phyloP scores from a whole-genome alignment of 37 sponge, comb jelly and placozoan species.

The Ephydatia muelleri region DNA sequence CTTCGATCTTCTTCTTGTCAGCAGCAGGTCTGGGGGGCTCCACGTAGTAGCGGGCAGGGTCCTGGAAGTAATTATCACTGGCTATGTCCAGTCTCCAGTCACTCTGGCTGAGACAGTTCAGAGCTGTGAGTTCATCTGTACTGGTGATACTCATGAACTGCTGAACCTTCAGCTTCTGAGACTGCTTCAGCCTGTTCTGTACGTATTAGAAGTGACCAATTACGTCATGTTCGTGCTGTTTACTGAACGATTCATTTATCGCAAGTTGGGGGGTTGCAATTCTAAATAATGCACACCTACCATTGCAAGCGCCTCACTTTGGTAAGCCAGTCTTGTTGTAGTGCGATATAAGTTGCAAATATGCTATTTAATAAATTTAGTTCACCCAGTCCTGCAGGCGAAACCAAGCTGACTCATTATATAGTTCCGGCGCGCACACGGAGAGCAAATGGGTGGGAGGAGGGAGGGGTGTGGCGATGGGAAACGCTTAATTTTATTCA shows the following conservation, averaged over 20 bases:
- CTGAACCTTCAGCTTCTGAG: conserved; percentile 78
- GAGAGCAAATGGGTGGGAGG: no score
- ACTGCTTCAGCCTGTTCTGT: conserved; percentile 87
- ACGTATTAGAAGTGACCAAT: conserved; percentile 1
- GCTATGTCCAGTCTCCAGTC: conserved; percentile 96
- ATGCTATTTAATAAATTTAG: background rate
- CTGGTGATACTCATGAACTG: conserved; percentile 86
- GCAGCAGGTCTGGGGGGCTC: conserved; percentile 69
- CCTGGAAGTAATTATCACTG: conserved; percentile 87
- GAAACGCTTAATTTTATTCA: background rate
- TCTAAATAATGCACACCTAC: conserved; percentile 1
- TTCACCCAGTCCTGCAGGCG: background rate
- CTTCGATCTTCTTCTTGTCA: conserved; percentile 84
- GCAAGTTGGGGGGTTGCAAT: background rate
- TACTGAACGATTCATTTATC: background rate
- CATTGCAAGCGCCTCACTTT: background rate
- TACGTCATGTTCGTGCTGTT: background rate
- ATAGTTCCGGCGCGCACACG: background rate
- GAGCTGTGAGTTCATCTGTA: conserved; percentile 89
- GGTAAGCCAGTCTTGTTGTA: background rate
- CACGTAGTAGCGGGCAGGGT: conserved; percentile 74
- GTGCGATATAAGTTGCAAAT: background rate
- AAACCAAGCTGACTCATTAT: background rate
- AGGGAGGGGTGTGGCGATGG: no score
- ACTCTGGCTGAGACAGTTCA: conserved; percentile 81